Percentiles rank a stretch among this genome's conserved stretches.
phyloP scores from a whole-genome alignment of 1,140 invertebrate genomes.

The Drosophila dunni region DNA sequence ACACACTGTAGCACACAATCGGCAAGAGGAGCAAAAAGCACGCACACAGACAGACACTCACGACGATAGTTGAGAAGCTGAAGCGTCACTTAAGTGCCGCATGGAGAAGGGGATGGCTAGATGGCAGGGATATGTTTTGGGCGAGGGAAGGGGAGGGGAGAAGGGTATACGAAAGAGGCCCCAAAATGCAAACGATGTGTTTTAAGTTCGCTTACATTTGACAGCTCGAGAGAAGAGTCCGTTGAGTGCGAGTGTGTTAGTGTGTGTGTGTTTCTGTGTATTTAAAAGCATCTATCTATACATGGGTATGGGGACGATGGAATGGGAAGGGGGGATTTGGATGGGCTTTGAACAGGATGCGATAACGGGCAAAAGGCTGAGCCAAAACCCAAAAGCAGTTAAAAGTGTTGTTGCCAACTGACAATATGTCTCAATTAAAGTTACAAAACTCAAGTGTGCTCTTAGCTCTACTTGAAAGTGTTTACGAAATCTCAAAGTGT shows the following conservation, averaged over 20 bases:
- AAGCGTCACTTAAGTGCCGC: conserved; percentile 79
- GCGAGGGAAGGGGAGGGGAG: not conserved
- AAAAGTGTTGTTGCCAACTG: conserved; percentile 39
- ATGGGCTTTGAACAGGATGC: conserved; percentile 49
- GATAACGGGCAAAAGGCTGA: conserved; percentile 13
- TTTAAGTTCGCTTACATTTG: conserved; percentile 83
- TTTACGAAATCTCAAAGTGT: conserved; percentile 26
- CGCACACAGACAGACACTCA: conserved; percentile 55
- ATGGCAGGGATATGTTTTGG: not conserved
- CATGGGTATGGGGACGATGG: not conserved
- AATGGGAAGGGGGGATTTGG: conserved; percentile 4
- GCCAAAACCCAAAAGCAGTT: conserved; percentile 32
- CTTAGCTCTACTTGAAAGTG: conserved; percentile 34
- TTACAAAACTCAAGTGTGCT: conserved; percentile 40
- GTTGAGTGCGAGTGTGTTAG: conserved; percentile 38
- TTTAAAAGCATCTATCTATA: conserved; percentile 73
- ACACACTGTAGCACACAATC: conserved; percentile 1
- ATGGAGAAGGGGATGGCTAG: conserved; percentile 11
- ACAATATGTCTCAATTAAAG: conserved; percentile 57
- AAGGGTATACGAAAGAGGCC: not conserved
- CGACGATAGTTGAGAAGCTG: conserved; percentile 76
- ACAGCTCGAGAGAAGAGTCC: conserved; percentile 63
- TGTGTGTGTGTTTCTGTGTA: conserved; percentile 28
- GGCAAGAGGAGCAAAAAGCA: conserved; percentile 57
- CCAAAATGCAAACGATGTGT: conserved; percentile 80